Evolutionary conservation across 2,797 vertebrate species (phyloP), one percentile per base, ranked within the genome.

Genomic region (Diceros bicornis): DNA sequence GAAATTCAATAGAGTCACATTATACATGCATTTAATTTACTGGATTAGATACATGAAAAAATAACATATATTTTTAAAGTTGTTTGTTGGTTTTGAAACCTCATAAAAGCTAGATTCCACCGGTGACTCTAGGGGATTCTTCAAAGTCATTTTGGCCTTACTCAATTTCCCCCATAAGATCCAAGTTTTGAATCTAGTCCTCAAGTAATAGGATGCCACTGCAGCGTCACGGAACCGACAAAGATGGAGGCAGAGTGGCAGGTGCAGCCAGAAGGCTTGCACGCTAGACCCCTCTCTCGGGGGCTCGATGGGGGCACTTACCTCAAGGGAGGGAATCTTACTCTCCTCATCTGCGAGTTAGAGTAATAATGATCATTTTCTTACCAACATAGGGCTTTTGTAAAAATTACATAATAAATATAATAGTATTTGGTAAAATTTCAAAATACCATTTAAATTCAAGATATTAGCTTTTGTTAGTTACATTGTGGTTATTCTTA

Each of bases 371-470:
- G 37, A 57, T 44, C 9, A 27, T 29, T 66, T 57, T 61, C 62
- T 47, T n/a, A 68, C 13, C 74, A 9, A 61, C 25, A 25, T 14
- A 64, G 5, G 8, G 6, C 13, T 94, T 78, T 59, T 62, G 9
- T 41, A 12, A 90, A 96, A 94, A 52, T 47, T 62, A 37, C 2
- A 1, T 55, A 78, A 86, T 52, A 92, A 32, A 34, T n/a, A 59
- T 18, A 37, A 18, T 6, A 68, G 41, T 66, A 78, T 62, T 61
- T 97, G 61, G 17, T 44, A 82, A 96, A 75, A 59, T 75, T 59
- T 37, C 34, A 89, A 93, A 79, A 92, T 59, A 57, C 6, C 14
- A 41, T 59, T 96, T 85, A 91, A 83, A 91, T 79, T 59, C 52
- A 59, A 81, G 66, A 37, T 92, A 6, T 34, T 16, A 57, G 29